Evolutionary conservation across 2,113 vertebrate species (phyloP).

Genomic region (Charadrius vociferus): DNA sequence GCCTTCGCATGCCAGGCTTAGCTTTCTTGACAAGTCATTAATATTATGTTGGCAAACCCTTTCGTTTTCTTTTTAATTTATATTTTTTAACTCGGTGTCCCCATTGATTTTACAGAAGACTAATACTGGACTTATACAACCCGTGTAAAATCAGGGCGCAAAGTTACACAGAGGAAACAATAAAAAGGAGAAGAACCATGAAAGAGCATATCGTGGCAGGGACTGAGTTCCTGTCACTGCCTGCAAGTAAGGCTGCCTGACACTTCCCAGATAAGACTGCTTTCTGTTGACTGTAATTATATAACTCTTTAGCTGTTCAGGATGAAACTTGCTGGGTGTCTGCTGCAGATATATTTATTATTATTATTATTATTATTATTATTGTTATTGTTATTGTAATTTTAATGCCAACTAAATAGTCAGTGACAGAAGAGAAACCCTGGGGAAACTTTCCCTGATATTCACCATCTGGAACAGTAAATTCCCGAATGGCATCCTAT

Average conservation of each 20-base stretch:
- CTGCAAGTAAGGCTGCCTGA: constrained; percentile 20
- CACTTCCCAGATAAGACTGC: constrained; percentile 22
- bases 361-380: background rate
- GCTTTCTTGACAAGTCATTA: constrained; percentile 2
- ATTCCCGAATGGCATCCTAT: background rate
- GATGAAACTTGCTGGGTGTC: constrained; percentile 33
- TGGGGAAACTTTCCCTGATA: background rate
- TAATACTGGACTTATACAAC: background rate
- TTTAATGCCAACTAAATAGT: background rate
- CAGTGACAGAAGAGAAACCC: background rate
- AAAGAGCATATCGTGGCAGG: background rate
- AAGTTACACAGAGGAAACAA: background rate
- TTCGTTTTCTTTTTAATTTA: background rate
- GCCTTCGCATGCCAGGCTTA: background rate
- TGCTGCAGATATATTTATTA: background rate
- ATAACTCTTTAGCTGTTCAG: constrained; percentile 7
- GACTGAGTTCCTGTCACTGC: background rate
- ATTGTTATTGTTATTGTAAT: background rate
- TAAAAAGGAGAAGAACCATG: background rate
- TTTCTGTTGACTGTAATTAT: constrained; percentile 36
- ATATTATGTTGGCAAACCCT: background rate
- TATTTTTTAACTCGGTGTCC: background rate
- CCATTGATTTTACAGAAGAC: constrained; percentile 1
- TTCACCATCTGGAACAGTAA: background rate
- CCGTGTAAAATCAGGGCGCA: background rate